phyloP scores from a whole-genome alignment of 2,797 vertebrate species.

The Melanotaenia boesemani region DNA sequence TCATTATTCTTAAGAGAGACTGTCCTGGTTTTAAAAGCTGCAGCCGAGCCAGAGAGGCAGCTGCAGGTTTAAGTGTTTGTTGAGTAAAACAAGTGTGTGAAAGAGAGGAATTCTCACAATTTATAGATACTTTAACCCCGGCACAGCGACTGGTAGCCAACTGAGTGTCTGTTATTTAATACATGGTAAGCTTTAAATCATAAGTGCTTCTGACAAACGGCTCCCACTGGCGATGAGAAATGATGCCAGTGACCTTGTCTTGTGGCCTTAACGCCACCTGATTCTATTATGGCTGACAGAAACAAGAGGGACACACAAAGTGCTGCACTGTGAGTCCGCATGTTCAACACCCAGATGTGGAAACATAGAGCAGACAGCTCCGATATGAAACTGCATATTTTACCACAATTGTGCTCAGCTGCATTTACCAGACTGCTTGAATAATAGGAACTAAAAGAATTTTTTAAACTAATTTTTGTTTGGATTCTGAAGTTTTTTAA shows the following conservation, averaged over 20 bases:
- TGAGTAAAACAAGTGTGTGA: conserved; percentile 25
- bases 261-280: conserved; percentile 40
- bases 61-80: conserved; percentile 22
- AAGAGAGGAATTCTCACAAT: conserved; percentile 50
- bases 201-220: conserved; percentile 57
- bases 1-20: conserved; percentile 51
- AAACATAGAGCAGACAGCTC: conserved; percentile 5
- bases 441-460: neutral
- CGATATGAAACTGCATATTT: conserved; percentile 10
- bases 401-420: neutral
- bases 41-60: conserved; percentile 26
- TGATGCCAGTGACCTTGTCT: conserved; percentile 67
- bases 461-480: no score
- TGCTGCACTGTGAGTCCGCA: conserved; percentile 15
- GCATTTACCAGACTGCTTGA: neutral
- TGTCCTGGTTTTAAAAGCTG: conserved; percentile 41
- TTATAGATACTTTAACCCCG: conserved; percentile 57
- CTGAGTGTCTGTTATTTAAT: conserved; percentile 72
- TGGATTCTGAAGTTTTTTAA: no score
- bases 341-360: conserved; percentile 16
- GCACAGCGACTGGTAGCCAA: conserved; percentile 41
- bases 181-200: conserved; percentile 64
- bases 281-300: conserved; percentile 53
- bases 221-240: conserved; percentile 47
- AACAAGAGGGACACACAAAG: conserved; percentile 38